These are phyloP conservation scores for Falco novaeseelandiae DNA, from an alignment of 2,797 vertebrate species.

Conservation along the genomic window DNA sequence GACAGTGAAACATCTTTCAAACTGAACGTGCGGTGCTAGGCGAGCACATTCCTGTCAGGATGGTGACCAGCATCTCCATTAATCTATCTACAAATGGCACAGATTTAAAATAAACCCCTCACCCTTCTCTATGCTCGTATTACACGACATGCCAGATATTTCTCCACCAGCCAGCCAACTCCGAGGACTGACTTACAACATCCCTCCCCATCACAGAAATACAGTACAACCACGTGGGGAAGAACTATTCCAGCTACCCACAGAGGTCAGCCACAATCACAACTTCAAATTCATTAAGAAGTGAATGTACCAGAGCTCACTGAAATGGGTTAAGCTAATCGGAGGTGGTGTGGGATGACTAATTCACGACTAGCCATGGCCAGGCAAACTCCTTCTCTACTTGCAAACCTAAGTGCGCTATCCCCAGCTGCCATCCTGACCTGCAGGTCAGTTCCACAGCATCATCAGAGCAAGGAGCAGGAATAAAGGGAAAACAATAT, in stretches of 20 bases:
- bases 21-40: neutral
- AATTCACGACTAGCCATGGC: neutral
- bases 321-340: neutral
- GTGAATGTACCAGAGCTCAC: neutral
- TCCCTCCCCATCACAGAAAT: neutral
- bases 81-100: neutral
- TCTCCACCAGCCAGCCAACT: neutral
- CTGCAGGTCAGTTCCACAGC: neutral
- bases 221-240: rapidly evolving
- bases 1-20: rapidly evolving
- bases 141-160: neutral
- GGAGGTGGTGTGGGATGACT: neutral
- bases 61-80: neutral
- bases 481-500: neutral
- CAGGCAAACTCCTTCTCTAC: neutral
- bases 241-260: neutral
- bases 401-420: neutral
- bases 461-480: neutral
- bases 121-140: neutral
- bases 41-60: neutral
- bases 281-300: neutral
- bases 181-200: rapidly evolving
- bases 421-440: neutral
- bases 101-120: neutral
- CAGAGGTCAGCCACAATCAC: neutral